Evolutionary conservation across 2,113 vertebrate species (phyloP).

Genomic region (Equus przewalskii): DNA sequence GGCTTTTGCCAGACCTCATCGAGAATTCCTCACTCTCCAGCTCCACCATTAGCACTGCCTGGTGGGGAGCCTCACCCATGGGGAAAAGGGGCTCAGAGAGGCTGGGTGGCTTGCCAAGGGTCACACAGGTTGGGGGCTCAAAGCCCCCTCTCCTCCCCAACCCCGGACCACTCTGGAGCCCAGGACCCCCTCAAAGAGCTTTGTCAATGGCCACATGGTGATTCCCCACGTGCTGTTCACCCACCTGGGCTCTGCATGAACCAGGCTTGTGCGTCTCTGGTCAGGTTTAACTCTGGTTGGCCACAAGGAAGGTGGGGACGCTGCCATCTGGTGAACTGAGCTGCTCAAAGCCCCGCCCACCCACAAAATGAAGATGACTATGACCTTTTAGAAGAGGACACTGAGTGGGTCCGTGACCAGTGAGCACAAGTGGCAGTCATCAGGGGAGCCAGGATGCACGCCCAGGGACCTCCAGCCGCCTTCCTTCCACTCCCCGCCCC

Average conservation of each 20-base stretch:
- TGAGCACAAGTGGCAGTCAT: background rate
- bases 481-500: rapidly evolving
- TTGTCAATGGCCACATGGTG: rapidly evolving
- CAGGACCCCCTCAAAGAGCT: background rate
- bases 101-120: background rate
- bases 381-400: background rate
- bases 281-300: background rate
- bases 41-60: background rate
- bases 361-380: rapidly evolving
- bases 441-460: rapidly evolving
- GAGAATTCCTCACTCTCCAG: rapidly evolving
- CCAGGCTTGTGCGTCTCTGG: background rate
- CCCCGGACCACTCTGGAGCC: background rate
- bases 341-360: background rate
- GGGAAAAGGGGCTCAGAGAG: background rate
- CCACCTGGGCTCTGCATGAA: rapidly evolving
- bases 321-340: background rate
- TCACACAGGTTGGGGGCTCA: background rate
- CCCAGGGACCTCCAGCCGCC: background rate
- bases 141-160: background rate
- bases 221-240: rapidly evolving
- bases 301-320: background rate
- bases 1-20: background rate
- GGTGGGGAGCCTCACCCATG: rapidly evolving
- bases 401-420: background rate